Conservation (phyloP, 2,888 invertebrate species). For the Pediacus dermestoides region DNA sequence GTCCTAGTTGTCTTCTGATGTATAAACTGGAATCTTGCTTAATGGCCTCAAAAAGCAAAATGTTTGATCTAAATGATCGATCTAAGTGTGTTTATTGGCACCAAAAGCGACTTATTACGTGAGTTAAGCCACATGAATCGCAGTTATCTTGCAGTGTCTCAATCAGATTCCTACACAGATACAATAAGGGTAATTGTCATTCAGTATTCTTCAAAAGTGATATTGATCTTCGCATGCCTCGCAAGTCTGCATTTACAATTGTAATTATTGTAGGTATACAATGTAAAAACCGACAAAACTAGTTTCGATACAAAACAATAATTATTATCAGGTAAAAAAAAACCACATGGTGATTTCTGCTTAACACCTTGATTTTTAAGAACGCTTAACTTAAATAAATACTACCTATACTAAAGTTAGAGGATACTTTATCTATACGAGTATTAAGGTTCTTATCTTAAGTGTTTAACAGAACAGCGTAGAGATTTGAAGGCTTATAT, state of each 20-base stretch:
- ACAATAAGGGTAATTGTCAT: constrained; percentile 43
- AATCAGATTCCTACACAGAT: constrained; percentile 41
- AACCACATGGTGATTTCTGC: too few relatives aligned
- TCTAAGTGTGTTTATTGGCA: constrained; percentile 37
- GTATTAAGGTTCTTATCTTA: constrained; percentile 29
- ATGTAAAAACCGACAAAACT: too few relatives aligned
- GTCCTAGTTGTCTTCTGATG: neutral
- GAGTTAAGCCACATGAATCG: constrained; percentile 33
- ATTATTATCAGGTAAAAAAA: too few relatives aligned
- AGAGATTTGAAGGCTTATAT: constrained; percentile 37
- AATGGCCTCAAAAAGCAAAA: too few relatives aligned
- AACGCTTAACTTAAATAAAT: too few relatives aligned
- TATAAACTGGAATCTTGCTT: neutral
- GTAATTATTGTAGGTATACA: too few relatives aligned
- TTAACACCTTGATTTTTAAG: too few relatives aligned
- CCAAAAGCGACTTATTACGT: constrained; percentile 31
- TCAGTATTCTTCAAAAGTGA: constrained; percentile 31
- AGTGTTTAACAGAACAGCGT: constrained; percentile 34
- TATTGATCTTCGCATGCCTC: constrained; percentile 32
- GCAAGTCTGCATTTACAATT: too few relatives aligned
- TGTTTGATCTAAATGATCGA: constrained; percentile 35
- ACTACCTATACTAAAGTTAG: too few relatives aligned
- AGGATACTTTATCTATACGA: too few relatives aligned
- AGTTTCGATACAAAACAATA: too few relatives aligned
- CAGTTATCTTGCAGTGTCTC: constrained; percentile 36